Evolutionary conservation across 92 coral and sea anemone species (phyloP).

Genomic region (Virgularia gustaviana): DNA sequence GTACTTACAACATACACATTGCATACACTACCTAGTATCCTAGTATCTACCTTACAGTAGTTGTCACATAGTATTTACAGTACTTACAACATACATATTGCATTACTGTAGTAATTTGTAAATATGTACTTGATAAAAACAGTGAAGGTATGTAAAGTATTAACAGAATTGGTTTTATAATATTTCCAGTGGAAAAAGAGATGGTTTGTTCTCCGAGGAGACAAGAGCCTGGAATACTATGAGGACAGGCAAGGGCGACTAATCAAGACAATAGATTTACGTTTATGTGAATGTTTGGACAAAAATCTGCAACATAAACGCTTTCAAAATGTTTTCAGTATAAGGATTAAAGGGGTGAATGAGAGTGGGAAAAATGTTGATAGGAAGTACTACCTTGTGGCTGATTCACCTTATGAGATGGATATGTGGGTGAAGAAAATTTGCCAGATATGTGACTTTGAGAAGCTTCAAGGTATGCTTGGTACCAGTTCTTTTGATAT

Average conservation of each 20-base stretch:
- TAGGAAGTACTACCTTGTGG: constrained; percentile 16
- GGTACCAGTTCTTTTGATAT: too few relatives aligned
- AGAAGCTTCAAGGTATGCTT: not conserved
- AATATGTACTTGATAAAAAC: too few relatives aligned
- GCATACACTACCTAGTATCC: too few relatives aligned
- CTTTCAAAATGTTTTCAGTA: constrained; percentile 14
- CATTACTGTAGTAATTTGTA: too few relatives aligned
- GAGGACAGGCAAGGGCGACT: constrained; percentile 11
- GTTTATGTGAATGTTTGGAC: constrained; percentile 12
- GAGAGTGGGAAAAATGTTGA: not conserved
- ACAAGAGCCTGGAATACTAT: constrained; percentile 4
- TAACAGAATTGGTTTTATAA: too few relatives aligned
- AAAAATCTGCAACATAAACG: constrained; percentile 8
- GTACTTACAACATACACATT: too few relatives aligned
- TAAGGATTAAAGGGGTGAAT: not conserved
- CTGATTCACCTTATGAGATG: constrained; percentile 32
- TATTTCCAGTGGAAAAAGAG: constrained; percentile 16
- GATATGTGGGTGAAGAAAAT: not conserved
- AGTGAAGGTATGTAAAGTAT: too few relatives aligned
- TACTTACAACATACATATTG: too few relatives aligned
- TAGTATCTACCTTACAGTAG: too few relatives aligned
- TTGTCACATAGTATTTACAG: too few relatives aligned
- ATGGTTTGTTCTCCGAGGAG: constrained; percentile 17
- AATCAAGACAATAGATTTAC: constrained; percentile 13
- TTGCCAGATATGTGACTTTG: constrained; percentile 26